These are phyloP conservation scores for Colinus virginianus DNA, from an alignment of 2,113 vertebrate species.

Conservation along the genomic window DNA sequence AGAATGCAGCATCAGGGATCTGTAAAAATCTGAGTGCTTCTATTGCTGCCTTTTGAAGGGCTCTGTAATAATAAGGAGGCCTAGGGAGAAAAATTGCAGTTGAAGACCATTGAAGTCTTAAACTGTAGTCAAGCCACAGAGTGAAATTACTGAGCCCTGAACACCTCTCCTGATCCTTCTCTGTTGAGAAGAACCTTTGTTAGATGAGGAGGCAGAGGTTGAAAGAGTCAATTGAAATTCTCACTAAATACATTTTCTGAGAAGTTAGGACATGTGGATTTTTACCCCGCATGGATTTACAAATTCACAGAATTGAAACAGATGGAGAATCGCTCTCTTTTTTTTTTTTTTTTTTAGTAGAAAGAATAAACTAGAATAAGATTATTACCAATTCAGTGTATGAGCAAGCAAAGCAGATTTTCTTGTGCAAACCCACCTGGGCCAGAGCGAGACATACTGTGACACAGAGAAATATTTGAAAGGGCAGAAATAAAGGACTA, in stretches of 20 bases:
- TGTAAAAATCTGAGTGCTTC: constrained; percentile 37
- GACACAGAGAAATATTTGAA: constrained; percentile 18
- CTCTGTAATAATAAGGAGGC: constrained; percentile 49
- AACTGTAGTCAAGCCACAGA: constrained; percentile 63
- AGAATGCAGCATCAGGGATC: constrained; percentile 37
- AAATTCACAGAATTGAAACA: constrained; percentile 21
- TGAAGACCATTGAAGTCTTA: constrained; percentile 66
- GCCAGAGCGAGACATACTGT: not conserved
- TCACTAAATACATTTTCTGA: constrained; percentile 53
- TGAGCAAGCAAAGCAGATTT: constrained; percentile 54
- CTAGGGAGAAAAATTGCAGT: constrained; percentile 59
- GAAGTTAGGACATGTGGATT: constrained; percentile 50
- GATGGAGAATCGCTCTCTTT: not conserved
- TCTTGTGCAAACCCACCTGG: not conserved
- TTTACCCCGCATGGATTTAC: constrained; percentile 43
- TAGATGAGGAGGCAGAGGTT: constrained; percentile 55
- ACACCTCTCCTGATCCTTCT: constrained; percentile 62
- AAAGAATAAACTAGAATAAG: constrained; percentile 41
- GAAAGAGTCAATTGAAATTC: constrained; percentile 60
- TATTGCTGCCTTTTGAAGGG: constrained; percentile 48
- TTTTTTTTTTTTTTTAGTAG: constrained; percentile 7
- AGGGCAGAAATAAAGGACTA: not conserved
- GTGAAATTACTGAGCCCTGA: constrained; percentile 53
- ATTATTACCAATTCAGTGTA: not conserved
- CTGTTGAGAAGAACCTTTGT: constrained; percentile 65